These are phyloP conservation scores for Coelopa pilipes DNA, from an alignment of 2,888 invertebrate genomes.

Conservation along the genomic window DNA sequence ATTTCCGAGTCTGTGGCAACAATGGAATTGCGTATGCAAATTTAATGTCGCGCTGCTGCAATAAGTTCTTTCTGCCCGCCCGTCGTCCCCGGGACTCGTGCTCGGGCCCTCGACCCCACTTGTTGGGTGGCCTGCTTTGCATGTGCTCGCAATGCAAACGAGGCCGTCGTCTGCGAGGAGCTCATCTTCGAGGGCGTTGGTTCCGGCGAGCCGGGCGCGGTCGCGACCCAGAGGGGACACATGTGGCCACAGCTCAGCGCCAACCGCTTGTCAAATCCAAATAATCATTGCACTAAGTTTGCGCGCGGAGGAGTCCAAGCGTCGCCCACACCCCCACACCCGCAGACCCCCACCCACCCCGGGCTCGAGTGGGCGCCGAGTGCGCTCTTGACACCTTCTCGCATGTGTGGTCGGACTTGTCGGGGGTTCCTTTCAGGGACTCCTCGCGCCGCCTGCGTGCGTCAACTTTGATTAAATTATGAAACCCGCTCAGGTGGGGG, in stretches of 20 bases:
- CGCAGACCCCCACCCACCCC: neutral
- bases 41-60: slow-evolving; percentile 48
- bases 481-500: slow-evolving; percentile 16
- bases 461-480: slow-evolving; percentile 33
- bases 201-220: too few relatives aligned
- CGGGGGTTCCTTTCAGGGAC: slow-evolving; percentile 14
- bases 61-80: neutral
- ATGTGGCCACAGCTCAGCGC: slow-evolving; percentile 20
- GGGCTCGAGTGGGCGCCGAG: neutral
- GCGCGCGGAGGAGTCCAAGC: neutral
- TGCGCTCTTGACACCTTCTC: neutral
- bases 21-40: slow-evolving; percentile 61
- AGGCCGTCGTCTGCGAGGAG: neutral
- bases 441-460: neutral
- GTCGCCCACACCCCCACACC: slow-evolving; percentile 9
- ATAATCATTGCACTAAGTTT: slow-evolving; percentile 20
- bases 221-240: neutral
- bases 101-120: neutral
- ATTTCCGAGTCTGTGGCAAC: slow-evolving; percentile 47
- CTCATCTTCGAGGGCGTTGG: neutral
- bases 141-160: neutral
- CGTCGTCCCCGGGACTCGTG: neutral
- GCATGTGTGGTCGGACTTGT: neutral
- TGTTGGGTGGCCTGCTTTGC: neutral
- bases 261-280: slow-evolving; percentile 26